A percentile compares a stretch with the other conserved stretches of the same genome.
These are phyloP conservation scores for Torymus tubicola DNA, from an alignment of 2,888 invertebrate species.

Conservation along the genomic window DNA sequence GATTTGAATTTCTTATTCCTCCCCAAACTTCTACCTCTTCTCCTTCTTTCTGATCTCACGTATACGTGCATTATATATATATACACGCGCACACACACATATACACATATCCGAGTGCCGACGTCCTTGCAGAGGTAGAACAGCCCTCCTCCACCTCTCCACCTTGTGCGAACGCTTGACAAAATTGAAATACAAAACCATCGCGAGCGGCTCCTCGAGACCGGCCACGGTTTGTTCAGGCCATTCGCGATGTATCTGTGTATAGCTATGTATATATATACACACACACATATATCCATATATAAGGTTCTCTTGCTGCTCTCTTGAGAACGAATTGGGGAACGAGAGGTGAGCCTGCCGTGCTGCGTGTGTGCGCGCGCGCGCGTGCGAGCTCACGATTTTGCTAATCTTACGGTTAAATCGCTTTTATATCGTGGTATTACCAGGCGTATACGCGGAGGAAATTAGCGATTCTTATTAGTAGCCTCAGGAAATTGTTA, in stretches of 20 bases:
- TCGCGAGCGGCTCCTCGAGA: conserved; percentile 25
- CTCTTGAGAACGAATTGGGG: conserved; percentile 19
- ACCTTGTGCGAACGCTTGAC: conserved; percentile 31
- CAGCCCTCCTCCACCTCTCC: neutral
- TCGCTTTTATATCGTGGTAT: conserved; percentile 34
- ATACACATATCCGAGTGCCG: neutral
- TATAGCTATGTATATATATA: neutral
- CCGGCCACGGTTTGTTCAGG: conserved; percentile 42
- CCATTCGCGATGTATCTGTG: neutral
- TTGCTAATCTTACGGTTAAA: conserved; percentile 43
- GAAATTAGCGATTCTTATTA: conserved; percentile 41
- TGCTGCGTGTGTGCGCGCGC: conserved; percentile 31
- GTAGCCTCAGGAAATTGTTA: conserved; percentile 32
- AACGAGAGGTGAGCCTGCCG: neutral
- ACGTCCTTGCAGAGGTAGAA: conserved; percentile 24
- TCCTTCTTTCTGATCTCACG: neutral
- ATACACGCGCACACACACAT: too few species aligned
- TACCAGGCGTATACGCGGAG: conserved; percentile 6
- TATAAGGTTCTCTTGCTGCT: too few species aligned
- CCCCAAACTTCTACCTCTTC: conserved; percentile 36
- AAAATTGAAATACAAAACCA: conserved; percentile 58
- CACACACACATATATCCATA: too few species aligned
- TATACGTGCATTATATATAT: too few species aligned
- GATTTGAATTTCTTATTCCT: conserved; percentile 59
- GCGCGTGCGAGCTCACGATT: conserved; percentile 28